Conservation (phyloP, 2,888 invertebrate species). For the Ceraclea dissimilis region DNA sequence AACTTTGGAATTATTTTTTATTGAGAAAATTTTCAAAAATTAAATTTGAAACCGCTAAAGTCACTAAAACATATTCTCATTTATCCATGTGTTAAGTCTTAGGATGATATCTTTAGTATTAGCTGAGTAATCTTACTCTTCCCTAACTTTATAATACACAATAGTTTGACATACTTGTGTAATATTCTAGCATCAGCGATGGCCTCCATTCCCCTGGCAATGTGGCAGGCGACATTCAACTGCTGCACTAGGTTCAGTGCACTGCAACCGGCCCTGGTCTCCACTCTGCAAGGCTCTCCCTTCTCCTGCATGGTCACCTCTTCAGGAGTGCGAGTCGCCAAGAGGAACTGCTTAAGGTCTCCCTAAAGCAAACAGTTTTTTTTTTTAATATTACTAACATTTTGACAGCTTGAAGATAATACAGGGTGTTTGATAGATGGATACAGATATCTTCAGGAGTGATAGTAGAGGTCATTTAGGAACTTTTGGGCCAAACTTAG, state of each 20-base stretch:
- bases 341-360: slow-evolving; percentile 82
- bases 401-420: background rate
- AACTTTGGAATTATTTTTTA: no score
- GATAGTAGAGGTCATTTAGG: no score
- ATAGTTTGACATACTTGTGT: slow-evolving; percentile 70
- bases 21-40: no score
- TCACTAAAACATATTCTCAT: no score
- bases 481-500: no score
- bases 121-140: no score
- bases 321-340: slow-evolving; percentile 52
- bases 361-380: slow-evolving; percentile 62
- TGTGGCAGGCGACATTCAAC: slow-evolving; percentile 62
- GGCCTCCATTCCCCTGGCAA: slow-evolving; percentile 76
- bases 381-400: slow-evolving; percentile 43
- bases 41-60: no score
- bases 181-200: slow-evolving; percentile 66
- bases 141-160: no score
- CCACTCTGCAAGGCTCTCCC: slow-evolving; percentile 17
- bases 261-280: slow-evolving; percentile 37
- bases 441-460: no score
- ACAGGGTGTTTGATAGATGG: no score
- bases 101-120: no score
- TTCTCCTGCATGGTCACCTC: slow-evolving; percentile 30
- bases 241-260: slow-evolving; percentile 62
- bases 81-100: no score